Percentiles rank a stretch among this genome's conserved stretches.
Evolutionary conservation across 64 coral and sea anemone genomes (phyloP).

Genomic region (Porites lutea): DNA sequence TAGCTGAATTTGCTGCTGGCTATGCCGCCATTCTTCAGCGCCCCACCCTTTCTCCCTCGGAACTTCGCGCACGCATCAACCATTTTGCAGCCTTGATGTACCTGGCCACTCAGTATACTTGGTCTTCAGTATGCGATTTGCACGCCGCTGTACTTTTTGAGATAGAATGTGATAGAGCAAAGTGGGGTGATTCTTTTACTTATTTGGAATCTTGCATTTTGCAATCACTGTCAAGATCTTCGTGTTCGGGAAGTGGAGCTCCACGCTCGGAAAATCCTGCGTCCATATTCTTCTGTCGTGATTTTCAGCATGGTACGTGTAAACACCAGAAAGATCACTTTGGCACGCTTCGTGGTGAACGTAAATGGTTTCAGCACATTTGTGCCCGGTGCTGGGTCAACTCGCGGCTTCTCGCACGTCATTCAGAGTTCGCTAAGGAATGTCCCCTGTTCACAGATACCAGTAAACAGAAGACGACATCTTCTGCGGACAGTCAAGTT

Average conservation of each 20-base stretch:
- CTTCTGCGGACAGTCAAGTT: too few relatives aligned
- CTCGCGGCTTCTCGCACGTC: neutral
- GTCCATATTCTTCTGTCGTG: too few relatives aligned
- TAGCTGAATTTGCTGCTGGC: too few relatives aligned
- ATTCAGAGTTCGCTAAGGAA: neutral
- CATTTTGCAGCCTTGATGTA: constrained; percentile 25
- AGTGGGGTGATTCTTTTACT: constrained; percentile 27
- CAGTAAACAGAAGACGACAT: too few relatives aligned
- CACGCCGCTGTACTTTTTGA: constrained; percentile 25
- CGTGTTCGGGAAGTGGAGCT: too few relatives aligned
- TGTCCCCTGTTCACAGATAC: neutral
- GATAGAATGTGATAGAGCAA: neutral
- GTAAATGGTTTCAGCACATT: constrained; percentile 7
- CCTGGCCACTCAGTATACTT: neutral
- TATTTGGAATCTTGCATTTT: neutral
- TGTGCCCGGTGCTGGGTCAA: neutral
- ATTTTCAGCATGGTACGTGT: neutral
- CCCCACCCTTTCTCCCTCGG: too few relatives aligned
- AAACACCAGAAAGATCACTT: neutral
- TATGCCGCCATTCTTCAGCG: too few relatives aligned
- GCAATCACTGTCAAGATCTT: too few relatives aligned
- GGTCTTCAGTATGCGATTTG: neutral
- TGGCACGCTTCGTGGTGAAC: neutral
- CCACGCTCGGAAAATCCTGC: too few relatives aligned
- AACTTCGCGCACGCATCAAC: neutral